Conservation (phyloP, 2,888 invertebrate species). For the Meteorus colon region DNA sequence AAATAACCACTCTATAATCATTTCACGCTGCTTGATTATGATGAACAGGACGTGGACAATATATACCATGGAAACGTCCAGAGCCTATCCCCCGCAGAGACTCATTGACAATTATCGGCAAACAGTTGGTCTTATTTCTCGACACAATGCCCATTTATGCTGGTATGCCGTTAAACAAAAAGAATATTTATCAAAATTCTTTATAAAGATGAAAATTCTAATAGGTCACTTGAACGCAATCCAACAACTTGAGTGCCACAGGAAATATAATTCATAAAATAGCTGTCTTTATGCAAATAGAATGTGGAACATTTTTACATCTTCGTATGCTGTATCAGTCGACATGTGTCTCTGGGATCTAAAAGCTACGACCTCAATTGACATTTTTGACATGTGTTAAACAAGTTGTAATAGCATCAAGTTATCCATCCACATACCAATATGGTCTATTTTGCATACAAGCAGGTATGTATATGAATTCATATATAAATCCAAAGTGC, state of each 20-base stretch:
- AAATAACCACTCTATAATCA: conserved; percentile 33
- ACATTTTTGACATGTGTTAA: conserved; percentile 6
- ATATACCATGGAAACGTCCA: background rate
- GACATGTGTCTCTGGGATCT: background rate
- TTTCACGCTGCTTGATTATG: conserved; percentile 41
- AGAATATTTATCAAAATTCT: too few species aligned
- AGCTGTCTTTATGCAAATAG: background rate
- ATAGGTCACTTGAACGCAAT: conserved; percentile 9
- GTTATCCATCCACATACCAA: background rate
- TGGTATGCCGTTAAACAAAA: background rate
- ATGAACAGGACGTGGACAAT: background rate
- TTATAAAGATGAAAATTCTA: background rate
- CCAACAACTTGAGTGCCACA: conserved; percentile 15
- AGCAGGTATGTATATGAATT: background rate
- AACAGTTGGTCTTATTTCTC: conserved; percentile 38
- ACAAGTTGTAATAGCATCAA: conserved; percentile 4
- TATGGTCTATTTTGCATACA: background rate
- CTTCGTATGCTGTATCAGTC: background rate
- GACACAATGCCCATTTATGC: conserved; percentile 10
- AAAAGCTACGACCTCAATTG: background rate
- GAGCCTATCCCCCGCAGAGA: conserved; percentile 10
- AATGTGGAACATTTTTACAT: background rate
- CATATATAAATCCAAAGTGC: background rate
- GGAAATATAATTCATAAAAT: conserved; percentile 13
- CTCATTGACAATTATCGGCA: conserved; percentile 19